Conservation (phyloP, 2,113 vertebrate species). For the Phodopus roborovskii region DNA sequence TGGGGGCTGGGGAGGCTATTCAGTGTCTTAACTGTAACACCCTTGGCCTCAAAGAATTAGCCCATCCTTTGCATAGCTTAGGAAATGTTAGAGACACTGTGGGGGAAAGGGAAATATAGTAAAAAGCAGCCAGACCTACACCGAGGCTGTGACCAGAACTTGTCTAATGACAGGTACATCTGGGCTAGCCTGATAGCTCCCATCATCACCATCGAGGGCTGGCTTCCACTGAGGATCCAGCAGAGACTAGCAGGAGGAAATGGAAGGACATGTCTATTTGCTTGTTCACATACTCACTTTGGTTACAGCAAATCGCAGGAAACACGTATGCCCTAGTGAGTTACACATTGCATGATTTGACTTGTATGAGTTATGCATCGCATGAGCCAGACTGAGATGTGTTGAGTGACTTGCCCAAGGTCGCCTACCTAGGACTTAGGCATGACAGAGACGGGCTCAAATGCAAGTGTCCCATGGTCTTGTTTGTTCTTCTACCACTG, state of each 20-base stretch:
- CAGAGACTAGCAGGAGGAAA: fast-evolving
- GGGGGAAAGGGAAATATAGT: not conserved
- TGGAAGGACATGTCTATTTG: not conserved
- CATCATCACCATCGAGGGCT: not conserved
- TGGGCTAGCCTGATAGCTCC: not conserved
- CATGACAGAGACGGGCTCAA: not conserved
- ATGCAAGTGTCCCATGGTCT: fast-evolving
- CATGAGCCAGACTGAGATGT: not conserved
- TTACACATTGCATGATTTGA: not conserved
- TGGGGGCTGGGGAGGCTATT: not conserved
- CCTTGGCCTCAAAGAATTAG: not conserved
- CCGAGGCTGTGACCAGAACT: not conserved
- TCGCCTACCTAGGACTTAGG: not conserved
- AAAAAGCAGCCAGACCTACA: not conserved
- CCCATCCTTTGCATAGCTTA: not conserved
- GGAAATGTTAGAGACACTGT: not conserved
- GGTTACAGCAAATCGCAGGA: not conserved
- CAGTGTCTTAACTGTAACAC: not conserved
- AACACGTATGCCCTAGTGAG: not conserved
- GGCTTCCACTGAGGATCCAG: not conserved
- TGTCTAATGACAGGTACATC: not conserved
- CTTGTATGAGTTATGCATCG: not conserved
- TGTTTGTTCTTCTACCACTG: fast-evolving
- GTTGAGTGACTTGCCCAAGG: not conserved
- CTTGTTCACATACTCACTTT: not conserved